These are phyloP conservation scores for Grus americana DNA, from an alignment of 2,113 vertebrate species.

Conservation along the genomic window DNA sequence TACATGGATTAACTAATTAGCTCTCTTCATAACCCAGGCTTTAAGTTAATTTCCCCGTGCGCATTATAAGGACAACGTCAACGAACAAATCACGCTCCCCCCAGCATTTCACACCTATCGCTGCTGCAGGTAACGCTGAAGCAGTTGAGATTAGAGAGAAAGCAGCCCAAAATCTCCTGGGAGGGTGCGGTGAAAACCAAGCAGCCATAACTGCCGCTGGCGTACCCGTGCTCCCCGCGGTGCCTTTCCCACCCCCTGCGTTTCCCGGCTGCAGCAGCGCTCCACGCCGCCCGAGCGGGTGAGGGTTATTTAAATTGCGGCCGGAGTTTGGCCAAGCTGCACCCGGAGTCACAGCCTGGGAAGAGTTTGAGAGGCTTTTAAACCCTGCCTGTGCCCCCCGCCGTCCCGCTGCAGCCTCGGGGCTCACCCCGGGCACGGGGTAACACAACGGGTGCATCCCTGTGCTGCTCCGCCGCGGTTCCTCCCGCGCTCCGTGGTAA, in stretches of 20 bases:
- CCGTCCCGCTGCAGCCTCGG: not conserved
- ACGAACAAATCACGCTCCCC: not conserved
- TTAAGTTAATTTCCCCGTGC: slow-evolving; percentile 42
- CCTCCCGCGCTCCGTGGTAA: not conserved
- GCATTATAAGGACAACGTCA: not conserved
- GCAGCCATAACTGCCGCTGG: accelerated
- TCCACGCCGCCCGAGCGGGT: accelerated
- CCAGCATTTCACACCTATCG: accelerated
- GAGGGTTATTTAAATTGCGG: not conserved
- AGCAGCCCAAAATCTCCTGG: not conserved
- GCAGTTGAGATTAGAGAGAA: not conserved
- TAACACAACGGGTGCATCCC: not conserved
- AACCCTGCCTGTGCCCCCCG: not conserved
- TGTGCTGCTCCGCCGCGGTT: accelerated
- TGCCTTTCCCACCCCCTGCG: accelerated
- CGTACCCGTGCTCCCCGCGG: accelerated
- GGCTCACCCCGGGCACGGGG: not conserved
- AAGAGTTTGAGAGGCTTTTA: not conserved
- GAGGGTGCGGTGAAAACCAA: not conserved
- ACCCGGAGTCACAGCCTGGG: too few relatives aligned
- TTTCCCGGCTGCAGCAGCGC: not conserved
- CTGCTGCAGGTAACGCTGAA: not conserved
- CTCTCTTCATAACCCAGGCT: slow-evolving; percentile 56
- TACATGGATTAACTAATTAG: slow-evolving; percentile 70
- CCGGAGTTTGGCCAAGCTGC: not conserved